A percentile compares a stretch with the other conserved stretches of the same genome.
phyloP scores from a whole-genome alignment of 2,888 invertebrate genomes.

The Disparrhopalites patrizii region DNA sequence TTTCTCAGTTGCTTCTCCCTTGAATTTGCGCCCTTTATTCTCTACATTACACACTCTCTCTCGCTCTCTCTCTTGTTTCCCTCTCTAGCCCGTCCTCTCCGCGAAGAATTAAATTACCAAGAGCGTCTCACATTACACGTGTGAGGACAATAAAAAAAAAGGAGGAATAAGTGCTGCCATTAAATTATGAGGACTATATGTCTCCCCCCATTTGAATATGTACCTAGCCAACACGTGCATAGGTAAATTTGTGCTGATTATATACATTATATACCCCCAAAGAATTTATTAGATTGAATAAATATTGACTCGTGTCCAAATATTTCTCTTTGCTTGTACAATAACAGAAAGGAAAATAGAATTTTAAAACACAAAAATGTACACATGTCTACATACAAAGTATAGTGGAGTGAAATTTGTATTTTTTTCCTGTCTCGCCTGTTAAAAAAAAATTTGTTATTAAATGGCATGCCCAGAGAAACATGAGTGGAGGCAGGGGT shows the following conservation, averaged over 20 bases:
- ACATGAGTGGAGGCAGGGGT: too few relatives aligned
- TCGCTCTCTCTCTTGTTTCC: too few relatives aligned
- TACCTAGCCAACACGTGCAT: too few relatives aligned
- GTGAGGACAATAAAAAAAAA: slow-evolving; percentile 7
- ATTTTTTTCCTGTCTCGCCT: too few relatives aligned
- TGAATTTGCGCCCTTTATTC: too few relatives aligned
- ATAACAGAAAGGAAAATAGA: too few relatives aligned
- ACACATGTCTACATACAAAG: background rate
- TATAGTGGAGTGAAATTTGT: too few relatives aligned
- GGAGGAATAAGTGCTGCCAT: slow-evolving; percentile 17
- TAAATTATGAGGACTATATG: slow-evolving; percentile 25
- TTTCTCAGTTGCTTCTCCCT: background rate
- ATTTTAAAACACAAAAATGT: background rate
- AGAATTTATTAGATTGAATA: slow-evolving; percentile 23
- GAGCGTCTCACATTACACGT: slow-evolving; percentile 11
- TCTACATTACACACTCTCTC: too few relatives aligned
- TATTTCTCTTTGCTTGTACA: too few relatives aligned
- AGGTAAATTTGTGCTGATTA: too few relatives aligned
- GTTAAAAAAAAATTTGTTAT: background rate
- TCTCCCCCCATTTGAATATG: too few relatives aligned
- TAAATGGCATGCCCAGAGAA: background rate
- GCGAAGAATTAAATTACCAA: background rate
- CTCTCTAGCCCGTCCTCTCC: background rate
- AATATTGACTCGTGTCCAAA: slow-evolving; percentile 19
- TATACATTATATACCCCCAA: too few relatives aligned